phyloP scores from a whole-genome alignment of 2,888 invertebrate species.

The Amitus sp. region DNA sequence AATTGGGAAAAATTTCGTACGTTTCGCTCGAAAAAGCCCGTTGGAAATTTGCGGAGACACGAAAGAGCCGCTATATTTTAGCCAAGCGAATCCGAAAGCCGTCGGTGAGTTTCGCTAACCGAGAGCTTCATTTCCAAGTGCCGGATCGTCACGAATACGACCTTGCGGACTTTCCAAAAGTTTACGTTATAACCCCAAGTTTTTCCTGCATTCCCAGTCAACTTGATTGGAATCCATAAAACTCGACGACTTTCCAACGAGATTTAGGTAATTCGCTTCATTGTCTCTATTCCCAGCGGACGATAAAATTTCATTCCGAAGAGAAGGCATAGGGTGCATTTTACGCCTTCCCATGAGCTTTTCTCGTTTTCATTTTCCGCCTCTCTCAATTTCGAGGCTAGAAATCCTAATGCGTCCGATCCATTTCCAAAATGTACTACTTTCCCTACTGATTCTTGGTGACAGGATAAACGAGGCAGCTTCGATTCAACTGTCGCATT shows the following conservation, averaged over 20 bases:
- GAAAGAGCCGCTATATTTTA: slow-evolving; percentile 16
- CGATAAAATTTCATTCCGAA: slow-evolving; percentile 17
- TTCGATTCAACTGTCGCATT: slow-evolving; percentile 58
- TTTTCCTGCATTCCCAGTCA: slow-evolving; percentile 27
- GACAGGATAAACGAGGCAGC: slow-evolving; percentile 54
- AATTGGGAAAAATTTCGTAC: slow-evolving; percentile 51
- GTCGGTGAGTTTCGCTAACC: slow-evolving; percentile 3
- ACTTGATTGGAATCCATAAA: slow-evolving; percentile 35
- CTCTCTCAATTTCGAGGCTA: background rate
- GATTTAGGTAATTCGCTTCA: slow-evolving; percentile 28
- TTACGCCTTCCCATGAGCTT: background rate
- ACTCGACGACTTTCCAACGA: slow-evolving; percentile 20
- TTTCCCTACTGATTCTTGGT: slow-evolving; percentile 26
- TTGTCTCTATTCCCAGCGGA: slow-evolving; percentile 7
- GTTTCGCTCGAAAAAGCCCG: slow-evolving; percentile 13
- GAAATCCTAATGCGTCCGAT: background rate
- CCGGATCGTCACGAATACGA: slow-evolving; percentile 27
- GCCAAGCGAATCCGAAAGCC: background rate
- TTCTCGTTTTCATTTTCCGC: background rate
- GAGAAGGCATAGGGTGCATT: background rate
- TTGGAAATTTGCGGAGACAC: slow-evolving; percentile 9
- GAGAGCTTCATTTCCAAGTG: background rate
- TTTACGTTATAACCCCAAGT: slow-evolving; percentile 33
- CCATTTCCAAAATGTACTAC: slow-evolving; percentile 14
- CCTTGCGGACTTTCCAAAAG: slow-evolving; percentile 22